These are phyloP conservation scores for Equus przewalskii DNA, from an alignment of 2,113 vertebrate species.

Conservation along the genomic window DNA sequence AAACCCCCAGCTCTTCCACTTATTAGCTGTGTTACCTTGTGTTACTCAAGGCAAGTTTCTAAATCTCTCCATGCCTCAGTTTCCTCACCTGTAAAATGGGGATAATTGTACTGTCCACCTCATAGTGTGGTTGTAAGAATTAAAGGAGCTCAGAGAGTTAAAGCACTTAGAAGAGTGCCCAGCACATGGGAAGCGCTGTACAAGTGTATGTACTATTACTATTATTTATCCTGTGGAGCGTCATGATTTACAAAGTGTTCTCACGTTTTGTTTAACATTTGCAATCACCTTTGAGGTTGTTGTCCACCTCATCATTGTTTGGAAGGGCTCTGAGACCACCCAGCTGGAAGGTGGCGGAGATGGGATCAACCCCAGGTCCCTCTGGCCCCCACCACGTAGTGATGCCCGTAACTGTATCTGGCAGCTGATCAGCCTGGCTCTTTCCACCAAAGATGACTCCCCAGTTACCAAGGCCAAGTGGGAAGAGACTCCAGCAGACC, in stretches of 20 bases:
- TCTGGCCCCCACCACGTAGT: fast-evolving
- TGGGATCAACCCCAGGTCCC: neutral
- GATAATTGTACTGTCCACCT: neutral
- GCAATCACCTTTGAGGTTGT: neutral
- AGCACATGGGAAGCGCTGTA: neutral
- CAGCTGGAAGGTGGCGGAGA: neutral
- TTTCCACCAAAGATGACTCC: neutral
- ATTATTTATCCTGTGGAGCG: neutral
- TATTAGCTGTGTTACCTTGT: neutral
- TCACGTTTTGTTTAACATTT: neutral
- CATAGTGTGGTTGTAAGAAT: neutral
- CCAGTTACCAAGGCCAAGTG: neutral
- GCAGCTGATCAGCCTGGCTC: neutral
- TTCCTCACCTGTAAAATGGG: neutral
- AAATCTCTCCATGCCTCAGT: neutral
- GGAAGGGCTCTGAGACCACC: neutral
- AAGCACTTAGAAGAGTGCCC: neutral
- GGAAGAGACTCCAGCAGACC: neutral
- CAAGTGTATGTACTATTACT: neutral
- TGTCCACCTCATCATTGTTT: neutral
- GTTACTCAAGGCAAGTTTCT: neutral
- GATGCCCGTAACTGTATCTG: neutral
- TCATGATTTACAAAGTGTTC: neutral
- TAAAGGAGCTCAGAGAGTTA: neutral
- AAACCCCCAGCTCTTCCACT: neutral